phyloP scores from a whole-genome alignment of 2,113 vertebrate species.

The Channa argus region DNA sequence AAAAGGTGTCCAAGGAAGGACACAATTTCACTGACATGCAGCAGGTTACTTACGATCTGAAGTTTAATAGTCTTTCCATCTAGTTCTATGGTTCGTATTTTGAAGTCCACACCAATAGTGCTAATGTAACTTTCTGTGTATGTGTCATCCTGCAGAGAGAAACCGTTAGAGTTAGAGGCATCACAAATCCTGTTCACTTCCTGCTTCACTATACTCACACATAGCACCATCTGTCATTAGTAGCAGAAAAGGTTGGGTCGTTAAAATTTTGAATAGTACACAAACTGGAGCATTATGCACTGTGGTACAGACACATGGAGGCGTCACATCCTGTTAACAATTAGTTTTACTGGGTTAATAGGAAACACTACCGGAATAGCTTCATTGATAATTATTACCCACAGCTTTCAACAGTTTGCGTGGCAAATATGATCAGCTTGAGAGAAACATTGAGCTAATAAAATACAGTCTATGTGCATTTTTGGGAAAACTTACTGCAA shows the following conservation, averaged over 20 bases:
- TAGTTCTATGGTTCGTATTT: conserved; percentile 99
- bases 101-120: conserved; percentile 99
- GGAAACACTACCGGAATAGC: no score
- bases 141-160: conserved; percentile 92
- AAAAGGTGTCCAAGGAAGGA: neutral
- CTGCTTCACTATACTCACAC: conserved; percentile 13
- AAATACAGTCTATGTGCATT: neutral
- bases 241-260: neutral
- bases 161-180: conserved; percentile 18
- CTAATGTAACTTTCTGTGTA: conserved; percentile 99
- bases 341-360: neutral
- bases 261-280: neutral
- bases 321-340: neutral
- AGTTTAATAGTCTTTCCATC: conserved; percentile 99
- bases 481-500: conserved; percentile 91
- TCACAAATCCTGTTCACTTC: conserved; percentile 69
- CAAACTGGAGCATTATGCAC: neutral
- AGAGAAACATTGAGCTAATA: neutral
- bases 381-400: no score
- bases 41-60: conserved; percentile 93
- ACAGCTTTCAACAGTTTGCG: neutral
- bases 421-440: neutral
- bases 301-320: neutral
- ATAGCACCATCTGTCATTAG: conserved; percentile 2
- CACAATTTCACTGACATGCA: neutral